Conservation (phyloP, 2,113 vertebrate species). For the Quiscalus mexicanus region DNA sequence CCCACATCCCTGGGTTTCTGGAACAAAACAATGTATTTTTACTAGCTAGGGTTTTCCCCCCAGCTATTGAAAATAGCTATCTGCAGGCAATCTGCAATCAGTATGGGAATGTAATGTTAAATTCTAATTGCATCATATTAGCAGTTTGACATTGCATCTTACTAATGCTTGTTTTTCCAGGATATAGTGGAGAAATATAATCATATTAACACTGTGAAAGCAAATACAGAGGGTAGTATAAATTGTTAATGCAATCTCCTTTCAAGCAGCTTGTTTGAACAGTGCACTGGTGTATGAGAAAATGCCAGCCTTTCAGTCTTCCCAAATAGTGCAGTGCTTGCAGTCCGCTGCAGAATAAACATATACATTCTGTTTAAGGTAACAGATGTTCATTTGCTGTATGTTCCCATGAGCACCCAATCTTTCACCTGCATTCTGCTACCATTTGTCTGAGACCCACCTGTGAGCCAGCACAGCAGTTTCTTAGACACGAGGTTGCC, state of each 20-base stretch:
- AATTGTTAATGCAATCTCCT: conserved; percentile 47
- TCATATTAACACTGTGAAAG: conserved; percentile 37
- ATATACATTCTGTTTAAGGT: conserved; percentile 40
- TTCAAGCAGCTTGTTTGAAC: conserved; percentile 46
- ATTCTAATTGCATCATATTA: conserved; percentile 45
- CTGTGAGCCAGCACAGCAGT: conserved; percentile 48
- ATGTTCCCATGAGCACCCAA: conserved; percentile 16
- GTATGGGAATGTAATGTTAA: neutral
- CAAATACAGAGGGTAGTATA: conserved; percentile 31
- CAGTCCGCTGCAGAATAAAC: conserved; percentile 6
- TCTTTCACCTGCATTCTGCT: conserved; percentile 19
- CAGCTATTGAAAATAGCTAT: neutral
- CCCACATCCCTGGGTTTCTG: neutral
- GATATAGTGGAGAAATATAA: conserved; percentile 16
- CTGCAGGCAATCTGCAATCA: neutral
- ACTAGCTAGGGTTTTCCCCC: neutral
- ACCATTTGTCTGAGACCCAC: conserved; percentile 49
- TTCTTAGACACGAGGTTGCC: neutral
- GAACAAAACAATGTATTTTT: neutral
- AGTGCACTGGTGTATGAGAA: conserved; percentile 13
- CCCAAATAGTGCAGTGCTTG: conserved; percentile 31
- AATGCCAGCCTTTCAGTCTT: conserved; percentile 21
- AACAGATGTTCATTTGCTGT: conserved; percentile 59
- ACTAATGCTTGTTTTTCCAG: conserved; percentile 3
- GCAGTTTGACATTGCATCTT: neutral